A percentile compares a stretch with the other conserved stretches of the same genome.
These are phyloP conservation scores for Tetragonula clypearis DNA, from an alignment of 1,140 invertebrate genomes.

Conservation along the genomic window DNA sequence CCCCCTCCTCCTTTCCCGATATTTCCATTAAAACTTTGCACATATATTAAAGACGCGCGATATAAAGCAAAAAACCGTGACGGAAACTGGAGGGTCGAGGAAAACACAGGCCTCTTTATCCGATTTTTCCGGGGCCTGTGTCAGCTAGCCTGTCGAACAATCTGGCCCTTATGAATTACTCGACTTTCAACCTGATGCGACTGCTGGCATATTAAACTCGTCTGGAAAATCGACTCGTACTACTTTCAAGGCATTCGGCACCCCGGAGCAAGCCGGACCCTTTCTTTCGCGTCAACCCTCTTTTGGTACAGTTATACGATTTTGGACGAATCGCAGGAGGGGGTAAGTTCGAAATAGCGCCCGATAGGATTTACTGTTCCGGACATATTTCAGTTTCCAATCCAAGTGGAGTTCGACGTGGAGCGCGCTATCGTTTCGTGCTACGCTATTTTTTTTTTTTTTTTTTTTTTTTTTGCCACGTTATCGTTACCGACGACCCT, in stretches of 20 bases:
- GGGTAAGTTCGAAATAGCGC: conserved; percentile 44
- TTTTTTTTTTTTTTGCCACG: conserved; percentile 47
- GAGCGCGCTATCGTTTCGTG: conserved; percentile 18
- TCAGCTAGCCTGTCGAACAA: conserved; percentile 11
- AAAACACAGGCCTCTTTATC: conserved; percentile 19
- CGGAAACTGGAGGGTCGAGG: not conserved
- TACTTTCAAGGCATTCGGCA: conserved; percentile 59
- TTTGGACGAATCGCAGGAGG: conserved; percentile 27
- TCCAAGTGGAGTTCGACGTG: conserved; percentile 47
- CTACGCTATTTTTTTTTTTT: too few relatives aligned
- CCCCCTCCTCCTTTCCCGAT: not conserved
- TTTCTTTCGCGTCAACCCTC: conserved; percentile 54
- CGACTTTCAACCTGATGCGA: conserved; percentile 50
- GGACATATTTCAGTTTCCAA: conserved; percentile 68
- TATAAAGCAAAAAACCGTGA: not conserved
- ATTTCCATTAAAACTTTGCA: conserved; percentile 39
- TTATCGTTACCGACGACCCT: conserved; percentile 43
- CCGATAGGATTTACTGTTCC: conserved; percentile 68
- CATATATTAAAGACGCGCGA: conserved; percentile 18
- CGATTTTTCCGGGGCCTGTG: not conserved
- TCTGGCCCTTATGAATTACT: conserved; percentile 60
- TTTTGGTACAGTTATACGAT: conserved; percentile 60
- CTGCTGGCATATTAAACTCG: conserved; percentile 67
- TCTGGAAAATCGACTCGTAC: conserved; percentile 47
- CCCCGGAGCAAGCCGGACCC: not conserved